A percentile compares a stretch with the other conserved stretches of the same genome.
These are phyloP conservation scores for Pelosia muscerda DNA, from an alignment of 2,888 invertebrate genomes.

Conservation along the genomic window DNA sequence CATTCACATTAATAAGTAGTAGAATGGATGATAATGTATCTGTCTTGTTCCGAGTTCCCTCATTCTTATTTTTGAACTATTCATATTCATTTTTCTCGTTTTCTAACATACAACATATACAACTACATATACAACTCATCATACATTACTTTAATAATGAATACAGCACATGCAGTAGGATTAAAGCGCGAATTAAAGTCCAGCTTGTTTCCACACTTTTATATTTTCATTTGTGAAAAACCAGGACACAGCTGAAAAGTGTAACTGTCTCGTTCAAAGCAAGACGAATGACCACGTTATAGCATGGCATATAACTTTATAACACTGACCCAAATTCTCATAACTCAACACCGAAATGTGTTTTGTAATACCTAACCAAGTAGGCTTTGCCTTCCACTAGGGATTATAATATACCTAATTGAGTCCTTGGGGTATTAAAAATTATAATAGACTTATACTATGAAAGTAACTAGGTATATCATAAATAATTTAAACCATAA, in stretches of 20 bases:
- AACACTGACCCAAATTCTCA: not conserved
- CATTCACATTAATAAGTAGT: too few species aligned
- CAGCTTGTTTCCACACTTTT: not conserved
- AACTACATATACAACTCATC: too few species aligned
- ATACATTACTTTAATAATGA: not conserved
- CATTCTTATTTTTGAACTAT: not conserved
- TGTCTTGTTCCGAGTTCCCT: too few species aligned
- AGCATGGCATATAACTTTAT: not conserved
- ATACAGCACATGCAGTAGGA: not conserved
- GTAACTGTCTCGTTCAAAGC: slow-evolving; percentile 4
- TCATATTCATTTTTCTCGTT: not conserved
- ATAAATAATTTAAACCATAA: too few species aligned
- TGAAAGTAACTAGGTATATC: too few species aligned
- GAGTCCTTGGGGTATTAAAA: not conserved
- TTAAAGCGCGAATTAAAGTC: not conserved
- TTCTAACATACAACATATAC: too few species aligned
- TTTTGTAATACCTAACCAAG: not conserved
- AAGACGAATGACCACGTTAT: not conserved
- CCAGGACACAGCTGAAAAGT: slow-evolving; percentile 4
- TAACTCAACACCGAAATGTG: not conserved
- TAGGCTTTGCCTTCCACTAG: not conserved
- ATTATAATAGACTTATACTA: too few species aligned
- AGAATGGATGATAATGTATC: too few species aligned
- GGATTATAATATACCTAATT: not conserved
- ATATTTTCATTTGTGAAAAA: not conserved